Percentiles rank a stretch among this genome's conserved stretches.
phyloP scores from a whole-genome alignment of 2,888 invertebrate genomes.

The Sarcophaga carnaria region DNA sequence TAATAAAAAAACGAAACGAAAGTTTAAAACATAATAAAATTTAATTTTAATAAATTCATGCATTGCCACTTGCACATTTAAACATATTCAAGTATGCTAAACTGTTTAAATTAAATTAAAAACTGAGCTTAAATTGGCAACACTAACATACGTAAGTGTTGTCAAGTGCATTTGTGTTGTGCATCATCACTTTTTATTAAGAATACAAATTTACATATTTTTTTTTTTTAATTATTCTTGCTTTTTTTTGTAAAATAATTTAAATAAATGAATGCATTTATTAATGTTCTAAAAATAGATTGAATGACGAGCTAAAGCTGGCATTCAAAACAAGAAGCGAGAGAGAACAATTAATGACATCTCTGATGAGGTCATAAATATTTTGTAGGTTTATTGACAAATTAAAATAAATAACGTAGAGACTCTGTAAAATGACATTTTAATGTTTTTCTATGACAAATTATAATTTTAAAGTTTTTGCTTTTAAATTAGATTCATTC shows the following conservation, averaged over 20 bases:
- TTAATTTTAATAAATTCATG: too few relatives aligned
- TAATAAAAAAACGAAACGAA: too few relatives aligned
- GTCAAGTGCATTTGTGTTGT: conserved; percentile 3
- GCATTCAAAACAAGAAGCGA: conserved; percentile 22
- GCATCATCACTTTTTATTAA: background rate
- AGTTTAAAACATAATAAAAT: too few relatives aligned
- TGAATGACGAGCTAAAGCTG: conserved; percentile 32
- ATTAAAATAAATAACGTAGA: background rate
- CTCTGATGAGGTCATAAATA: conserved; percentile 55
- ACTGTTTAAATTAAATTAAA: too few relatives aligned
- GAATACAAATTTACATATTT: conserved; percentile 8
- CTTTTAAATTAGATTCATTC: too few relatives aligned
- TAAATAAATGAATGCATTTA: conserved; percentile 21
- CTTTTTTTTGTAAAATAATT: background rate
- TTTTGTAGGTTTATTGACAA: conserved; percentile 27
- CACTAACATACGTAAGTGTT: conserved; percentile 3
- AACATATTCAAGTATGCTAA: too few relatives aligned
- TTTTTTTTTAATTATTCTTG: too few relatives aligned
- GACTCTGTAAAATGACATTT: too few relatives aligned
- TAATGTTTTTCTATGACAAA: background rate
- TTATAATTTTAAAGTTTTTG: background rate
- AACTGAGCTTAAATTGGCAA: background rate
- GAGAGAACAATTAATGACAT: conserved; percentile 37
- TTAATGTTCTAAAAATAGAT: conserved; percentile 54
- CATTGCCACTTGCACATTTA: too few relatives aligned